Conservation (phyloP, 2,113 vertebrate genomes). For the Amphiprion percula region DNA sequence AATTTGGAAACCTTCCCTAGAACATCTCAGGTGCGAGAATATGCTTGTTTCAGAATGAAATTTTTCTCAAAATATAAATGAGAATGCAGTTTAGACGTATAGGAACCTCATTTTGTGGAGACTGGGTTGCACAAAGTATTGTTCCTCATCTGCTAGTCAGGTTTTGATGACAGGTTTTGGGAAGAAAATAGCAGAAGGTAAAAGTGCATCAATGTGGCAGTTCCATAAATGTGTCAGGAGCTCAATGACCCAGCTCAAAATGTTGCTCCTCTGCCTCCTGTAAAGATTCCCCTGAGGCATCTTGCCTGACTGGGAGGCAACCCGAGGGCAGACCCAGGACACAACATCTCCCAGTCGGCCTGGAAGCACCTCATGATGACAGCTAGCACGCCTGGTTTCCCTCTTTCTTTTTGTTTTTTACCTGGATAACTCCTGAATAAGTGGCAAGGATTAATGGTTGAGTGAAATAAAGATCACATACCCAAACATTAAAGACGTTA, state of each 20-base stretch:
- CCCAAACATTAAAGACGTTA: constrained; percentile 37
- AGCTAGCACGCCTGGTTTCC: background rate
- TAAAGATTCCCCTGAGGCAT: constrained; percentile 20
- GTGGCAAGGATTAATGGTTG: constrained; percentile 30
- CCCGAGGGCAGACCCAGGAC: constrained; percentile 8
- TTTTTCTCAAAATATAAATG: no score
- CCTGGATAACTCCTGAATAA: background rate
- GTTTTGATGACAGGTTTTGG: background rate
- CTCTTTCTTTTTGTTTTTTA: background rate
- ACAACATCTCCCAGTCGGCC: constrained; percentile 17
- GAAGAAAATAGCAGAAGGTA: background rate
- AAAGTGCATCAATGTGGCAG: constrained; percentile 4
- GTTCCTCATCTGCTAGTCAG: background rate
- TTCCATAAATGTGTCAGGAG: constrained; percentile 15
- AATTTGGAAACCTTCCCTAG: no score
- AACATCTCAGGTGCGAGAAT: no score
- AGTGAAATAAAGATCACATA: constrained; percentile 27
- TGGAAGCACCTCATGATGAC: constrained; percentile 20
- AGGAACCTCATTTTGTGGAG: no score
- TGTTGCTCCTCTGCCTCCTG: constrained; percentile 13
- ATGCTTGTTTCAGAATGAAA: no score
- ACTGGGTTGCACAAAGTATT: no score
- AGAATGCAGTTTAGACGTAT: no score
- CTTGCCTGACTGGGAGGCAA: constrained; percentile 4
- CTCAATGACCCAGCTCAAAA: constrained; percentile 29